Base-by-base conservation (phyloP, 2,888 invertebrate genomes). In the Calliscelio sp. region DNA sequence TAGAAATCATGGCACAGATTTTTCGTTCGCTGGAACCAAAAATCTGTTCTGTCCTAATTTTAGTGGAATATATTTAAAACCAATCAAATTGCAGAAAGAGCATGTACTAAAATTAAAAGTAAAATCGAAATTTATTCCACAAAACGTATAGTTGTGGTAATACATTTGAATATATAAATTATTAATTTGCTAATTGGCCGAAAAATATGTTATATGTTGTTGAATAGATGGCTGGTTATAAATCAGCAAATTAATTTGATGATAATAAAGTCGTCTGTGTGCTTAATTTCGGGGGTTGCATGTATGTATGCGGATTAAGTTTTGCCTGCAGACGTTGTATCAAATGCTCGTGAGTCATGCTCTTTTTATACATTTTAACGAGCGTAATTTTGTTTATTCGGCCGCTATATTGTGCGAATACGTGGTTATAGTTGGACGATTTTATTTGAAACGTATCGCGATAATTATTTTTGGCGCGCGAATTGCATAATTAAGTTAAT, bases 321-420 rank as follows among this genome's bases (percentile, higher is more conserved):
- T 71, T 63, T 79, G 53, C 63, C n/a, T 22, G 53, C 55, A n/a
- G n/a, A n/a, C n/a, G n/a, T n/a, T n/a, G 55, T 71, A 79, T 66
- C 61, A 20, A 77, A 61, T 46, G 46, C 46, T 10, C 25, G 41
- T 74, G 81, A 81, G 74, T 75, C 81, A 81, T 38, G 20, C 1
- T 59, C 81, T 81, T 68, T 75, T 75, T 55, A 81, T 81, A 81
- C 55, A 75, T 49, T 68, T 74, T 68, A 68, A 74, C 68, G 74
- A 81, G 68, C 41, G 68, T 59, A 81, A 81, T 68, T 81, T 63
- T 63, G 75, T 35, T 73, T 66, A 53, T 81, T 74, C 35, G 18
- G 22, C 14, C 11, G 25, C 16, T 38, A 49, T 73, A 73, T 51
- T 51, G 38, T 49, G 20, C 55, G 24, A 66, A 51, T 65, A 70